Base-by-base conservation (phyloP, 2,113 vertebrate genomes). In the Xenotilapia caudafasciata region DNA sequence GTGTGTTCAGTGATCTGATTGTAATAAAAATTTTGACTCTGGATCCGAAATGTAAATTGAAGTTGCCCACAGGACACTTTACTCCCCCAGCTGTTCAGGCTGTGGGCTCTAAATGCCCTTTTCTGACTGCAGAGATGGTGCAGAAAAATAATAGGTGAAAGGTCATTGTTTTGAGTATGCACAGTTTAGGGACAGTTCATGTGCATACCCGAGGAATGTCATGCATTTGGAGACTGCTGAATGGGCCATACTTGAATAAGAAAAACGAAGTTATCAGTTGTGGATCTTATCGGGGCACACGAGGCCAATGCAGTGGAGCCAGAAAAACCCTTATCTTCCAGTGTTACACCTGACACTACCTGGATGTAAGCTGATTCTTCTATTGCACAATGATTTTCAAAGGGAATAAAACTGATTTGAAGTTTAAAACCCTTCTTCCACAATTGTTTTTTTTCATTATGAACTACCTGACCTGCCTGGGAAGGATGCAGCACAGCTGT, bases 381-480 rank as follows among this genome's bases (percentile, higher is more conserved):
- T 7, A 38, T 11, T 79, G 8, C 35, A 19, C 11, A 17, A 21
- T 7, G 23, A 28, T 40, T 79, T 15, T 81, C 15, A 55, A 38
- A 89, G 3, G 15, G 3, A n/a, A 10, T 33, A 6, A 23, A 14
- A 60, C 7, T 5, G 19, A 14, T 23, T 49, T 45, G 5, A 70
- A 35, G 7, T 23, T 54, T 65, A 6, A 85, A 86, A 80, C 40
- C 3, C 15, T 45, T 6, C 9, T 42, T 5, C 6, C 2, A 4
- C 65, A 11, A 33, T 21, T 9, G 91, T 94, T 95, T 31, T 97
- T 97, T 97, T 99, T 65, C 98, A 98, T 85, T 92, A 89, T 65
- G 98, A 98, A 85, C 94, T 99, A 23, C 97, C 98, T 4, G 97
- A 98, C 88, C 97, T 99, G 19, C 98, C 99, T 5, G 93, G 96